Evolutionary conservation across 2,797 vertebrate species (phyloP).

Genomic region (Hapalemur alaotrensis): DNA sequence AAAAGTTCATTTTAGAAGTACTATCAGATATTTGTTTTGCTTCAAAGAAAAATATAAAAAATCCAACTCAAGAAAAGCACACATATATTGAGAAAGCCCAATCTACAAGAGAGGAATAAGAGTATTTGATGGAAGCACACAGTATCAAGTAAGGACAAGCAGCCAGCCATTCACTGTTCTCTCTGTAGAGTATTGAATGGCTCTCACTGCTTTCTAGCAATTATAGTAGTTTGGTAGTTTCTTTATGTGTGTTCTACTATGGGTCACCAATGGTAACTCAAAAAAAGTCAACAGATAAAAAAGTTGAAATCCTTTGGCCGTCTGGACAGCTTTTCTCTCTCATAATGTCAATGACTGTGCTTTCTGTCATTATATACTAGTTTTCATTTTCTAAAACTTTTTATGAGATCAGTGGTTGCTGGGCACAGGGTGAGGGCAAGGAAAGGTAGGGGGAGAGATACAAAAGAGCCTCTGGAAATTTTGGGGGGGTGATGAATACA

Average conservation of each 20-base stretch:
- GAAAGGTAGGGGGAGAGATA: neutral
- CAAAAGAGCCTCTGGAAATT: neutral
- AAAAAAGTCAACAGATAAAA: neutral
- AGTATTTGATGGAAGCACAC: neutral
- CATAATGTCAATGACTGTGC: neutral
- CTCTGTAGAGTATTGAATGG: neutral
- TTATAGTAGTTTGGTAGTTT: neutral
- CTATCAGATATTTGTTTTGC: neutral
- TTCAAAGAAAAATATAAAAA: conserved; percentile 41
- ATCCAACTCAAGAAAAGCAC: conserved; percentile 20
- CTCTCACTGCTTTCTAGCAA: neutral
- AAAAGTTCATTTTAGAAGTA: conserved; percentile 43
- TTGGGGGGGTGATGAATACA: neutral
- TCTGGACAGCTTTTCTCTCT: neutral
- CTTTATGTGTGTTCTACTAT: neutral
- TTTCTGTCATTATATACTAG: neutral
- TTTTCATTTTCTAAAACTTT: neutral
- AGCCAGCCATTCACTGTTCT: neutral
- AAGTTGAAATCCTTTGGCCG: neutral
- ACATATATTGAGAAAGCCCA: neutral
- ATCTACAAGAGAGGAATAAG: neutral
- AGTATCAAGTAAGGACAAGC: neutral
- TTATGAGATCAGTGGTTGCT: neutral
- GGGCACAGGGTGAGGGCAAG: neutral
- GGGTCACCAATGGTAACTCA: neutral